Evolutionary conservation across 2,888 invertebrate genomes (phyloP).

Genomic region (Tiliacea citrago): DNA sequence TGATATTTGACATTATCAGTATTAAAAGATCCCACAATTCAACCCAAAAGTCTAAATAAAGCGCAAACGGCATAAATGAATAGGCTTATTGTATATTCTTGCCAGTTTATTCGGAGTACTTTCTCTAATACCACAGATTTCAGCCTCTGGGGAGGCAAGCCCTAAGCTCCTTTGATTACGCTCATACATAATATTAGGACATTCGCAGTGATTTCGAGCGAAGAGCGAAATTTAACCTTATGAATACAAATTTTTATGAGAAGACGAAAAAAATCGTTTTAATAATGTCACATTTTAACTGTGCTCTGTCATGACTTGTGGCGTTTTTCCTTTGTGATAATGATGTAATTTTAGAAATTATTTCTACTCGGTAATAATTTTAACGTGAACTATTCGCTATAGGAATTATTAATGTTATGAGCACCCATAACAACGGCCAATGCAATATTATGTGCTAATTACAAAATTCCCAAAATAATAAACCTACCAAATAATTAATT

Average conservation of each 20-base stretch:
- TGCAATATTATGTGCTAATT: background rate
- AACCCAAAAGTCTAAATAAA: conserved; percentile 23
- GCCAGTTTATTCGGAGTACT: conserved; percentile 37
- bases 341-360: background rate
- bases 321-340: background rate
- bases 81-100: conserved; percentile 52
- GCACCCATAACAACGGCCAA: background rate
- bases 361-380: background rate
- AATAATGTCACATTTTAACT: conserved; percentile 35
- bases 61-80: conserved; percentile 45
- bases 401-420: background rate
- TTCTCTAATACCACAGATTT: conserved; percentile 44
- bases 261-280: conserved; percentile 34
- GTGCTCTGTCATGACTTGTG: background rate
- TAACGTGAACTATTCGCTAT: background rate
- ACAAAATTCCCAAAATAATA: conserved; percentile 1
- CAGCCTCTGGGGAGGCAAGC: conserved; percentile 35
- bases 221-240: conserved; percentile 54
- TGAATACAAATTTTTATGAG: conserved; percentile 44
- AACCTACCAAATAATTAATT: background rate
- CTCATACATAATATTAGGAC: conserved; percentile 53
- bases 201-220: conserved; percentile 42
- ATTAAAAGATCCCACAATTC: conserved; percentile 13
- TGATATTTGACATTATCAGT: background rate
- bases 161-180: conserved; percentile 55